Evolutionary conservation across 1,140 invertebrate genomes (phyloP), one percentile per base, ranked within the genome.

Genomic region (Anastatus disparis): DNA sequence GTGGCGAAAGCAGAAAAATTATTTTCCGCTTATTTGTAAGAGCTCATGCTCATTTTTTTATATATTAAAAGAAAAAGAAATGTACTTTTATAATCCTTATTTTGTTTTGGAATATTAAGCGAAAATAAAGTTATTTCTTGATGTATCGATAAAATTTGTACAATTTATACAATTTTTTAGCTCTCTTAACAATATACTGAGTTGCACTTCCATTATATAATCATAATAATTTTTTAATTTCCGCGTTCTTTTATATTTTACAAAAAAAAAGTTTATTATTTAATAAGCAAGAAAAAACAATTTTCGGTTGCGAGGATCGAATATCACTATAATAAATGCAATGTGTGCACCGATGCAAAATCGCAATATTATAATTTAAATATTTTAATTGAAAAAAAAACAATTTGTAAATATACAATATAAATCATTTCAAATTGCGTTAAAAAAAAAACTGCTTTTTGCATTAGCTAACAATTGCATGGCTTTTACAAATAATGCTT

Each of bases 321-420:
- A 27, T 31, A 35, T 17, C 72, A 76, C 64, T 65, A 71, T 55
- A 64, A 50, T 59, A 69, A 48, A 31, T 59, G 68, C 72, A 71
- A 68, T 74, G 56, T 78, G 77, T 76, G 79, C 76, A 73, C 70
- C 81, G 81, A 82, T 83, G 82, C 82, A 84, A 82, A 83, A 84
- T 83, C 80, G 74, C 38, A 58, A 61, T 68, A 75, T 17, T 29
- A 35, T 35, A 35, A 6, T 35, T 35, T 35, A 35, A 35, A 35
- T 35, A 6, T 46, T n/a, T n/a, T n/a, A n/a, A n/a, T n/a, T n/a
- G n/a, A n/a, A n/a, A n/a, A n/a, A n/a, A n/a, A n/a, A n/a, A n/a
- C n/a, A n/a, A n/a, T n/a, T n/a, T n/a, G n/a, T n/a, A n/a, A n/a
- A n/a, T n/a, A n/a, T n/a, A n/a, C n/a, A n/a, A n/a, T n/a, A n/a